phyloP scores from a whole-genome alignment of 2,888 invertebrate genomes.

The Mesoligia furuncula region DNA sequence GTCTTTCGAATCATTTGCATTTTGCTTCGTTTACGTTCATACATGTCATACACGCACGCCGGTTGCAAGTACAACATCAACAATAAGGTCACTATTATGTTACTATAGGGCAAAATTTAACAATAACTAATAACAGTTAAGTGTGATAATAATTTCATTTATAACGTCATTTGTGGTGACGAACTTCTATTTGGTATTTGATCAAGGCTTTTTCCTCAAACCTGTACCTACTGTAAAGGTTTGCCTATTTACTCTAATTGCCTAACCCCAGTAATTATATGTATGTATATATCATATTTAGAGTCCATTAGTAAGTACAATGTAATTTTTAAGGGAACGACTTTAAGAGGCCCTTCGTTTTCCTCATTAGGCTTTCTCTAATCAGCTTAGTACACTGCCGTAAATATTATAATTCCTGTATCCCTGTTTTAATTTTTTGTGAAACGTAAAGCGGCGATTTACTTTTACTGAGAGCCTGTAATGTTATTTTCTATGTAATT shows the following conservation, averaged over 20 bases:
- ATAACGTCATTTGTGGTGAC: not conserved
- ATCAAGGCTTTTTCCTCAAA: constrained; percentile 26
- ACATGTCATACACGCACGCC: not conserved
- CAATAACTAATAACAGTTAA: not conserved
- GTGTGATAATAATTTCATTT: not conserved
- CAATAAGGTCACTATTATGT: not conserved
- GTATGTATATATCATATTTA: not conserved
- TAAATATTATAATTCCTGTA: constrained; percentile 1
- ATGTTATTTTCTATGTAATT: constrained; percentile 27
- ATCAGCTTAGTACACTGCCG: not conserved
- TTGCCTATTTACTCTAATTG: not conserved
- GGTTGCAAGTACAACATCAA: not conserved
- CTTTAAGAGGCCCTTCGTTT: not conserved
- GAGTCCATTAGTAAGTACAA: not conserved
- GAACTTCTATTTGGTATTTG: not conserved
- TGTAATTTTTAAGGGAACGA: not conserved
- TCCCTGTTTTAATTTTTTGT: not conserved
- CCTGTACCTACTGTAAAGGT: not conserved
- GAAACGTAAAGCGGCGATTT: not conserved
- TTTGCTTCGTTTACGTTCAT: not conserved
- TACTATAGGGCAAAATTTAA: not conserved
- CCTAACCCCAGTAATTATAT: not conserved
- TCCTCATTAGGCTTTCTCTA: not conserved
- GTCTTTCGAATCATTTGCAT: too few species aligned
- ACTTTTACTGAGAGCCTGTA: constrained; percentile 8